A percentile compares a stretch with the other conserved stretches of the same genome.
Conservation (phyloP, 53 echinoderm and acorn worm genomes). For the Arbacia lixula region DNA sequence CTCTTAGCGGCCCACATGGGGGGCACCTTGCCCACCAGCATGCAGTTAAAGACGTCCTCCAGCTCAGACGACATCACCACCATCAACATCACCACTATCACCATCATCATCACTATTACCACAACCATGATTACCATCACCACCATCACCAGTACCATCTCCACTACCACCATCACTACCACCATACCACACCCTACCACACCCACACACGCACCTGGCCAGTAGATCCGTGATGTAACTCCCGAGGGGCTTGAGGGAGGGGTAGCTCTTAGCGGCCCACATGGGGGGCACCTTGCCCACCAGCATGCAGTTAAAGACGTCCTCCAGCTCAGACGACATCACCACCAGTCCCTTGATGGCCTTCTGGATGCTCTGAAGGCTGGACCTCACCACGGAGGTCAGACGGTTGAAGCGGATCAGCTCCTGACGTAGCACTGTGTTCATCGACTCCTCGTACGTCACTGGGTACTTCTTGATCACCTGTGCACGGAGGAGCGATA, state of each 20-base stretch:
- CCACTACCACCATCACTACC: no score
- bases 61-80: constrained; percentile 99
- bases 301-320: constrained; percentile 97
- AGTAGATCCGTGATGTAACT: constrained; percentile 92
- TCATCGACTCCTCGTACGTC: constrained; percentile 93
- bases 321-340: constrained; percentile 98
- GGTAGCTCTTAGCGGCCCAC: constrained; percentile 99
- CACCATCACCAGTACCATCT: no score
- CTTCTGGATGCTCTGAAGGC: constrained; percentile 92
- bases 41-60: constrained; percentile 97
- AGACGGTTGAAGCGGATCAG: constrained; percentile 97
- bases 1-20: constrained; percentile 99
- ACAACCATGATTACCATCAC: no score
- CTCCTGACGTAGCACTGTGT: constrained; percentile 98
- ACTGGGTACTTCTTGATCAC: constrained; percentile 95
- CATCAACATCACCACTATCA: no score
- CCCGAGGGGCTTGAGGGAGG: constrained; percentile 94
- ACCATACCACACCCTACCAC: no score
- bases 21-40: constrained; percentile 91
- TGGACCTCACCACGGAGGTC: constrained; percentile 84
- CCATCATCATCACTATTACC: no score
- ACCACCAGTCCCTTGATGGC: constrained; percentile 99
- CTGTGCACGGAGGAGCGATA: no score
- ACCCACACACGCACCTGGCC: constrained; percentile 90
- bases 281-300: constrained; percentile 91